Evolutionary conservation across 1,140 invertebrate species (phyloP).

Genomic region (Drosophila bocki): DNA sequence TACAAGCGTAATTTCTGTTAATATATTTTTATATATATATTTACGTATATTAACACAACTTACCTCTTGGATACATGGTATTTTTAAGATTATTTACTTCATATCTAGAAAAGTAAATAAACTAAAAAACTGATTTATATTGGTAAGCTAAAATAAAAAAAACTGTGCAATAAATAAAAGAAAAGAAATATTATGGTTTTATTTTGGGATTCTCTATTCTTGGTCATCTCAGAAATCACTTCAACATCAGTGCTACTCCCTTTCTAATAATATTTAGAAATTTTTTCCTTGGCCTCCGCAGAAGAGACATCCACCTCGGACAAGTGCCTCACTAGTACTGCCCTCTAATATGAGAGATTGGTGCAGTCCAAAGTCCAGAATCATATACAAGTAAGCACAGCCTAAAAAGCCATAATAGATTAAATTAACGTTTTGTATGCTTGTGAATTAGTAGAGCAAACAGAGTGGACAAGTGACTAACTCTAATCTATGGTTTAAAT

Average conservation of each 20-base stretch:
- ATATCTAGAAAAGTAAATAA: conserved; percentile 36
- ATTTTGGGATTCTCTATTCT: neutral
- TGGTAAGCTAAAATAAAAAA: conserved; percentile 36
- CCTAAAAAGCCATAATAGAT: conserved; percentile 19
- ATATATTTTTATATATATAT: conserved; percentile 44
- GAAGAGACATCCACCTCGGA: neutral
- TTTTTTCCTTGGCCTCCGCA: neutral
- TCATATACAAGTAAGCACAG: conserved; percentile 1
- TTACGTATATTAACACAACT: conserved; percentile 53
- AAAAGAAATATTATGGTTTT: conserved; percentile 14
- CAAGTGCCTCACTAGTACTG: neutral
- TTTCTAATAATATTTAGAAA: neutral
- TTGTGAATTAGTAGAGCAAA: conserved; percentile 15
- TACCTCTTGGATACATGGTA: conserved; percentile 41
- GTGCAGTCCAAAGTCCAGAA: conserved; percentile 15
- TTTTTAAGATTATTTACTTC: conserved; percentile 45
- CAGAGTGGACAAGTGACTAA: conserved; percentile 10
- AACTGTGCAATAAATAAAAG: conserved; percentile 73
- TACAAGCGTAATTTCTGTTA: conserved; percentile 47
- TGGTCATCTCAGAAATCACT: neutral
- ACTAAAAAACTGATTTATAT: conserved; percentile 41
- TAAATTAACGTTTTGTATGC: conserved; percentile 33
- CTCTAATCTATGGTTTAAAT: neutral
- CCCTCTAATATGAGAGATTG: neutral
- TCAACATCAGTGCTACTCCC: too few relatives aligned